Evolutionary conservation across 2,113 vertebrate species (phyloP).

Genomic region (Petroica traversi): DNA sequence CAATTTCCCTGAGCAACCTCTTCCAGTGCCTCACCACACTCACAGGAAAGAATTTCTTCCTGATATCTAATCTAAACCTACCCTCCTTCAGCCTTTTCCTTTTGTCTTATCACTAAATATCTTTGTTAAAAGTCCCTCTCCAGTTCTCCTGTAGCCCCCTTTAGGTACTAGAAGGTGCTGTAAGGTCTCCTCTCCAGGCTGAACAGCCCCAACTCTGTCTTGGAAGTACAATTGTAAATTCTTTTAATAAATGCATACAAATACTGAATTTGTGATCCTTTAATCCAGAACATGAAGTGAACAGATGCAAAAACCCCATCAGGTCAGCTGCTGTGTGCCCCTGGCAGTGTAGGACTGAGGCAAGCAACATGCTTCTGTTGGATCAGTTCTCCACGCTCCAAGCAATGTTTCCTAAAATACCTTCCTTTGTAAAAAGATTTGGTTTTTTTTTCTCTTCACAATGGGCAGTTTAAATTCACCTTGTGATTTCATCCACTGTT

Average conservation of each 20-base stretch:
- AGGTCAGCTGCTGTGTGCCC: not conserved
- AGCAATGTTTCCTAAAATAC: not conserved
- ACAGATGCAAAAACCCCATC: not conserved
- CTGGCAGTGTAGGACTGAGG: not conserved
- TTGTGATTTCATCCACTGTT: not conserved
- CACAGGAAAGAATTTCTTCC: not conserved
- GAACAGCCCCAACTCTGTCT: not conserved
- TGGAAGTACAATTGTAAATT: not conserved
- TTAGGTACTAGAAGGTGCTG: not conserved
- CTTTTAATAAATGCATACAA: not conserved
- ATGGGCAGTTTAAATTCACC: not conserved
- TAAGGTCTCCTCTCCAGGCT: not conserved
- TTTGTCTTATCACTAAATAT: accelerated
- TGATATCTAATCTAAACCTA: not conserved
- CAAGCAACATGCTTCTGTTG: not conserved
- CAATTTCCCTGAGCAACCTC: not conserved
- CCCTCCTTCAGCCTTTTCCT: not conserved
- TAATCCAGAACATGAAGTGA: not conserved
- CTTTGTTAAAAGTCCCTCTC: not conserved
- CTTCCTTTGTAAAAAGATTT: not conserved
- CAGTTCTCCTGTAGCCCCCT: not conserved
- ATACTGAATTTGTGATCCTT: not conserved
- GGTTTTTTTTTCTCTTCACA: not conserved
- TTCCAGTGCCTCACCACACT: not conserved
- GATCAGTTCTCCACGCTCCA: not conserved